These are phyloP conservation scores for Scomber japonicus DNA, from an alignment of 2,113 vertebrate genomes.

Conservation along the genomic window DNA sequence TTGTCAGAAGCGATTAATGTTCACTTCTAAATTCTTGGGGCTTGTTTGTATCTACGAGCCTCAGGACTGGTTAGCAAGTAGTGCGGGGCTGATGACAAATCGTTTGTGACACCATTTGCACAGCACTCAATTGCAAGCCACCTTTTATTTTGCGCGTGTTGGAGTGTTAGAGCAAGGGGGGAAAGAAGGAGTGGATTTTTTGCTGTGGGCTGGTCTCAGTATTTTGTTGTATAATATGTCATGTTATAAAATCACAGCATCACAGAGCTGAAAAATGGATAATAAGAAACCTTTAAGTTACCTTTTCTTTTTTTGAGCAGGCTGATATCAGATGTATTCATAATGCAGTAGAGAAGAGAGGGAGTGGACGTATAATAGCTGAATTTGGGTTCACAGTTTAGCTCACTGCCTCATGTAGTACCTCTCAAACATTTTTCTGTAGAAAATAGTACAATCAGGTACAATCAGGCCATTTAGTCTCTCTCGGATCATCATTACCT, in stretches of 20 bases:
- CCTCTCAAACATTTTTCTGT: constrained; percentile 21
- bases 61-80: constrained; percentile 86
- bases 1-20: constrained; percentile 90
- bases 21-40: constrained; percentile 79
- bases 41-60: constrained; percentile 81
- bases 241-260: constrained; percentile 59
- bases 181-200: constrained; percentile 36
- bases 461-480: constrained; percentile 36
- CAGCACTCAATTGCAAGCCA: constrained; percentile 85
- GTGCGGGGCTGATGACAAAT: constrained; percentile 84
- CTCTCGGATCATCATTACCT: constrained; percentile 26
- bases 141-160: constrained; percentile 76
- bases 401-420: constrained; percentile 36
- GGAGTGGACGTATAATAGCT: constrained; percentile 18
- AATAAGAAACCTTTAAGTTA: constrained; percentile 55
- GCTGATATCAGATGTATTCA: constrained; percentile 36
- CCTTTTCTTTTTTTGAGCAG: constrained; percentile 2
- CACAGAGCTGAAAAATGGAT: constrained; percentile 65
- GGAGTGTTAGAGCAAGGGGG: constrained; percentile 45
- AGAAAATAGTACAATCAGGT: constrained; percentile 29
- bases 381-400: constrained; percentile 33
- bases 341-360: constrained; percentile 28
- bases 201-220: constrained; percentile 50
- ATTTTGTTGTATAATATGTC: constrained; percentile 62
- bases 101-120: constrained; percentile 87